Percentiles rank a stretch among this genome's conserved stretches.
Evolutionary conservation across 1,140 invertebrate genomes (phyloP).

Genomic region (Diprion similis): DNA sequence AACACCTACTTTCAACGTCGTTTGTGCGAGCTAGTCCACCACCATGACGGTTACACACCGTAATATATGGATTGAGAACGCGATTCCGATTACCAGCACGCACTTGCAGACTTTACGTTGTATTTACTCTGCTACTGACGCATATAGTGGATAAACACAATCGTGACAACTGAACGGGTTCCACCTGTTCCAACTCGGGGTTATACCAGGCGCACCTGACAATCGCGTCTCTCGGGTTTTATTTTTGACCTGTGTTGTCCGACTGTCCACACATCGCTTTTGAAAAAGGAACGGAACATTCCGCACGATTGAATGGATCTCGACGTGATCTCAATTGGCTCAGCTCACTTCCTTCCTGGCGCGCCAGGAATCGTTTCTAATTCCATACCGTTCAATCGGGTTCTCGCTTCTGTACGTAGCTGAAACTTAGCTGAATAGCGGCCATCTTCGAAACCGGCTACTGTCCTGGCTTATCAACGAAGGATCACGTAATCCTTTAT

Average conservation of each 20-base stretch:
- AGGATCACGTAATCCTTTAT: not conserved
- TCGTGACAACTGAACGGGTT: not conserved
- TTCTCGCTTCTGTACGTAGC: not conserved
- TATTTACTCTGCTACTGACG: not conserved
- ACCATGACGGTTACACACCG: not conserved
- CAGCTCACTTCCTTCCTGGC: no score
- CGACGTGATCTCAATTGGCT: no score
- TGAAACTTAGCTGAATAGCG: not conserved
- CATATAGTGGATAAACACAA: not conserved
- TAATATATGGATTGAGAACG: not conserved
- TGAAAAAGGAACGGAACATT: no score
- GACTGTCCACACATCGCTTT: no score
- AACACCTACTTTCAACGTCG: no score
- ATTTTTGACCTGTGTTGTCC: no score
- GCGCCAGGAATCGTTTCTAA: not conserved
- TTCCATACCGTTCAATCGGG: not conserved
- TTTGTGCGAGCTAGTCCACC: not conserved
- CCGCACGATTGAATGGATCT: no score
- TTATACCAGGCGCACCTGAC: no score
- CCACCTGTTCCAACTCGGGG: not conserved
- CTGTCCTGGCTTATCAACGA: not conserved
- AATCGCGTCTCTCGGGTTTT: no score
- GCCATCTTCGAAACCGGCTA: not conserved
- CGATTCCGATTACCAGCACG: not conserved
- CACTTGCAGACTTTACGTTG: not conserved